phyloP scores from a whole-genome alignment of 1,140 invertebrate genomes.

The Hyposmocoma kahamanoa region DNA sequence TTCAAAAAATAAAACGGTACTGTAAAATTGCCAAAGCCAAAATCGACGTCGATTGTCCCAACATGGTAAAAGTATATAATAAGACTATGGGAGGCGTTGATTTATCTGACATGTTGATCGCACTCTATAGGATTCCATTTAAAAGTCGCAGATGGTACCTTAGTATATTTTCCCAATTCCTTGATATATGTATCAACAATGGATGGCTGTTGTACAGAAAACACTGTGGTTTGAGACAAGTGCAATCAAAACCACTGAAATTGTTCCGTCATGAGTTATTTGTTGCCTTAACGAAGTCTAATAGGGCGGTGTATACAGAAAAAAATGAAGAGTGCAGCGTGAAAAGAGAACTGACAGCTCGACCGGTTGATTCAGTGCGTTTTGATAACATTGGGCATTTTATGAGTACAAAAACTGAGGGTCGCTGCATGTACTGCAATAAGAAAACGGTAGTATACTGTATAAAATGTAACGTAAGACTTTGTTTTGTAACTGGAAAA shows the following conservation, averaged over 20 bases:
- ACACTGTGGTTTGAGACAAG: no score
- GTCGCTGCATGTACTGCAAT: neutral
- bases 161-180: neutral
- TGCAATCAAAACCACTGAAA: no score
- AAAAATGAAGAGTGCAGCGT: neutral
- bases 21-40: neutral
- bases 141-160: neutral
- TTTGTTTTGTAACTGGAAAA: conserved; percentile 5
- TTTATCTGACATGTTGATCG: conserved; percentile 2
- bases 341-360: neutral
- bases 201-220: neutral
- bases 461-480: conserved; percentile 3
- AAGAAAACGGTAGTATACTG: conserved; percentile 4
- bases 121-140: neutral
- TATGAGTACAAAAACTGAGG: neutral
- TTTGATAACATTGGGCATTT: conserved; percentile 1
- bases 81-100: neutral
- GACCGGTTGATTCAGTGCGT: neutral
- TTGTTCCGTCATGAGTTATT: no score
- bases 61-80: conserved; percentile 4
- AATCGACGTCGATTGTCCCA: conserved; percentile 3
- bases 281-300: no score
- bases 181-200: conserved; percentile 1
- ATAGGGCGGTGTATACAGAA: no score
- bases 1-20: neutral